phyloP scores from a whole-genome alignment of 2,113 vertebrate species.

The Globicephala melas region DNA sequence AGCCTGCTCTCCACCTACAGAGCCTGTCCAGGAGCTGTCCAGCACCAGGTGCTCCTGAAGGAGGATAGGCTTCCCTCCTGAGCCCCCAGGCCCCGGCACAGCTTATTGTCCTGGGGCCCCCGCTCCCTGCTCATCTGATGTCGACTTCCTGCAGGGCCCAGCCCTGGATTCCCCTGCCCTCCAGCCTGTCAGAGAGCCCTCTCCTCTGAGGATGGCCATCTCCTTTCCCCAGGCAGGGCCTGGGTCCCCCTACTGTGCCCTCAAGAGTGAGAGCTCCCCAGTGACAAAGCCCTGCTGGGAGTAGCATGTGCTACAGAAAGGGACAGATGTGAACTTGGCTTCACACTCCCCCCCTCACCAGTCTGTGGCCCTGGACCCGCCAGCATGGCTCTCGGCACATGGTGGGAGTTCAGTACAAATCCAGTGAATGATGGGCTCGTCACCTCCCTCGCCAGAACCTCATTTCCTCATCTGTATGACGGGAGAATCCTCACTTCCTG shows the following conservation, averaged over 20 bases:
- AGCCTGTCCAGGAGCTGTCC: constrained; percentile 58
- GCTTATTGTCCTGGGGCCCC: background rate
- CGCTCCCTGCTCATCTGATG: background rate
- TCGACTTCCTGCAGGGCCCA: background rate
- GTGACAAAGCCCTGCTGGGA: background rate
- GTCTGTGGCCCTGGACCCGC: background rate
- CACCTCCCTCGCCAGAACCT: background rate
- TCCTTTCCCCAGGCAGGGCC: background rate
- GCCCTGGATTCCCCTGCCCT: background rate
- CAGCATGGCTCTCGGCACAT: background rate
- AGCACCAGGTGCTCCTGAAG: constrained; percentile 51
- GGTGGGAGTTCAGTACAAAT: background rate
- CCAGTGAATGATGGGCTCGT: background rate
- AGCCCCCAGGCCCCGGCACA: background rate
- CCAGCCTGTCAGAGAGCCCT: background rate
- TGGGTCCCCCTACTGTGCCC: background rate
- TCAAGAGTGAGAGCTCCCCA: background rate
- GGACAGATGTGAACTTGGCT: background rate
- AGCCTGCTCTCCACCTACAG: background rate
- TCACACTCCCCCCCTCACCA: too few relatives aligned
- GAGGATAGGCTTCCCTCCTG: background rate
- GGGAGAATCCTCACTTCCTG: background rate
- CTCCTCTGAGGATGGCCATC: background rate
- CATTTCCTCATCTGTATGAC: background rate
- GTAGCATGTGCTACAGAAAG: background rate